A percentile compares a stretch with the other conserved stretches of the same genome.
Evolutionary conservation across 2,888 invertebrate species (phyloP).

Genomic region (Pollenia angustigena): DNA sequence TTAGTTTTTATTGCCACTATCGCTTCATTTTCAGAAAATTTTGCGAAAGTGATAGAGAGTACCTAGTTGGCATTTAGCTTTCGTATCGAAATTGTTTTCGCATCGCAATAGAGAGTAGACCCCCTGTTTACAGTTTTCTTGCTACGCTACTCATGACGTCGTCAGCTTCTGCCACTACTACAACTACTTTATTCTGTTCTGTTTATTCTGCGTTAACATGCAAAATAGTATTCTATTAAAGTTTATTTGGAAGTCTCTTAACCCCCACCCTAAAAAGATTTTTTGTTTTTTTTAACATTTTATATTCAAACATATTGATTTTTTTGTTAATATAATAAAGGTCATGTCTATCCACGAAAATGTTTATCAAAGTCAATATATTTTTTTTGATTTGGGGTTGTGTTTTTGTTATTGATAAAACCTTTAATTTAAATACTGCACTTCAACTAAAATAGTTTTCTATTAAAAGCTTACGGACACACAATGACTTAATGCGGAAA

Average conservation of each 20-base stretch:
- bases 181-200: too few relatives aligned
- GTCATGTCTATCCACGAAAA: background rate
- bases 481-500: background rate
- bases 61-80: too few relatives aligned
- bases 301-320: conserved; percentile 5
- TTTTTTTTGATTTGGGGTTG: background rate
- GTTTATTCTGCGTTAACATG: conserved; percentile 52
- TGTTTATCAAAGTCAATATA: conserved; percentile 1
- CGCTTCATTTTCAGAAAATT: too few relatives aligned
- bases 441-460: conserved; percentile 8
- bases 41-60: too few relatives aligned
- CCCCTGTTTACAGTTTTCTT: too few relatives aligned
- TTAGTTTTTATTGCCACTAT: too few relatives aligned
- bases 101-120: too few relatives aligned
- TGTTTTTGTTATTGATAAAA: conserved; percentile 25
- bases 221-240: conserved; percentile 43
- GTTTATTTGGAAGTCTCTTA: conserved; percentile 5
- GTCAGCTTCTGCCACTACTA: too few relatives aligned
- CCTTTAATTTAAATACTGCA: background rate
- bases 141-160: too few relatives aligned
- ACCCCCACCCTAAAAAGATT: background rate
- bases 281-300: background rate
- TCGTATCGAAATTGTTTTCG: too few relatives aligned
- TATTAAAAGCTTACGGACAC: background rate
- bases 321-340: background rate